phyloP scores from a whole-genome alignment of 2,113 vertebrate species.

The Heterochromis multidens region DNA sequence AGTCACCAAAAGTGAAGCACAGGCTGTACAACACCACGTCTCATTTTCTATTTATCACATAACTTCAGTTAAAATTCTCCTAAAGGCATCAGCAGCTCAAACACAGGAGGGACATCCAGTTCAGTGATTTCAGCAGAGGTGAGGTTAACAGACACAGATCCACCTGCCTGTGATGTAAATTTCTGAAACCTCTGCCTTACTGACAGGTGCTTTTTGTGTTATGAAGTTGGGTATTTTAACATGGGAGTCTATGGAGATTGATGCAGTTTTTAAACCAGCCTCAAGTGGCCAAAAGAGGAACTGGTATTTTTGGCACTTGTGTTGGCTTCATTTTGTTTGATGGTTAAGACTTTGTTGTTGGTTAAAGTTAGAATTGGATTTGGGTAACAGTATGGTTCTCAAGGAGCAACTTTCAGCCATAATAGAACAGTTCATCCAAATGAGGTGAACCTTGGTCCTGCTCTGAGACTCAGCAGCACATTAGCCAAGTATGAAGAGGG shows the following conservation, averaged over 20 bases:
- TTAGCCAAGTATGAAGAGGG: rapidly evolving
- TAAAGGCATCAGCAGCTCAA: too few relatives aligned
- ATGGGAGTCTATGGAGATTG: not conserved
- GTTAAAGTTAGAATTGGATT: not conserved
- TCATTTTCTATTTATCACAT: too few relatives aligned
- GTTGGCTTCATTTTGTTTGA: not conserved
- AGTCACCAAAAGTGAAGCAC: too few relatives aligned
- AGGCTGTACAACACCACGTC: too few relatives aligned
- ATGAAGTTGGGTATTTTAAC: not conserved
- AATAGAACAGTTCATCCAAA: not conserved
- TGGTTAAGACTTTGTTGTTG: rapidly evolving
- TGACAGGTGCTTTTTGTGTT: not conserved
- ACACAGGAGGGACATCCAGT: too few relatives aligned
- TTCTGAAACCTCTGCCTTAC: not conserved
- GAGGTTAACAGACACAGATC: too few relatives aligned
- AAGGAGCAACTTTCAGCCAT: not conserved
- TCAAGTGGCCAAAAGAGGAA: not conserved
- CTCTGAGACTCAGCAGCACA: not conserved
- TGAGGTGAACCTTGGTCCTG: not conserved
- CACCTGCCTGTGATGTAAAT: too few relatives aligned
- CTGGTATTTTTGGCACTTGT: not conserved
- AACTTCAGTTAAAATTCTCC: too few relatives aligned
- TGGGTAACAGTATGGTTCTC: not conserved
- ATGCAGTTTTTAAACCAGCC: not conserved
- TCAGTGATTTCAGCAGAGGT: too few relatives aligned